Conservation (phyloP, 2,888 invertebrate genomes). For the Nemotelus nigrinus region DNA sequence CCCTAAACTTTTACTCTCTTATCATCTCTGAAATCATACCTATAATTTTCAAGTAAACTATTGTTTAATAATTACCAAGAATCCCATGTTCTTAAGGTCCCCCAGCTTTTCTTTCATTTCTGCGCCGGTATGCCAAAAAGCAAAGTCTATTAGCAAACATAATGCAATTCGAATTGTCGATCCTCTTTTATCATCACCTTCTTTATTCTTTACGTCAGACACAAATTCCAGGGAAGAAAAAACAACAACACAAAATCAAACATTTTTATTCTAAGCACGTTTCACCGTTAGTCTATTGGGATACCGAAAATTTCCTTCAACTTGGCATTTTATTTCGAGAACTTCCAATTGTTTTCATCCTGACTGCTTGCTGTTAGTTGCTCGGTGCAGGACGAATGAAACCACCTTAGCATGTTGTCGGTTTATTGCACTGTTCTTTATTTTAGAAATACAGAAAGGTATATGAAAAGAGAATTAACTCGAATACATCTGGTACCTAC, state of each 20-base stretch:
- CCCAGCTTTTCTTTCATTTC: neutral
- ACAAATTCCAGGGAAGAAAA: neutral
- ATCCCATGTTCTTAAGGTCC: neutral
- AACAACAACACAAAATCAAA: neutral
- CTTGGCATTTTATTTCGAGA: constrained; percentile 46
- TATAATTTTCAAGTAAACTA: too few species aligned
- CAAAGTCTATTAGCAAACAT: constrained; percentile 36
- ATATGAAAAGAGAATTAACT: constrained; percentile 41
- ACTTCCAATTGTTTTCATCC: constrained; percentile 42
- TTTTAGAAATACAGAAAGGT: constrained; percentile 10
- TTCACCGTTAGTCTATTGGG: constrained; percentile 29
- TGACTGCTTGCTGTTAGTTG: neutral
- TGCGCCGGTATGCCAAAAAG: constrained; percentile 11
- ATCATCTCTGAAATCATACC: too few species aligned
- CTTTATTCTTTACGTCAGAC: constrained; percentile 21
- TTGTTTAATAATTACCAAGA: too few species aligned
- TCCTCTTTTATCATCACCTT: constrained; percentile 33
- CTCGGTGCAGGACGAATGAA: neutral
- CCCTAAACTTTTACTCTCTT: too few species aligned
- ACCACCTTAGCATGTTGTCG: constrained; percentile 31
- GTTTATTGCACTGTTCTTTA: constrained; percentile 29
- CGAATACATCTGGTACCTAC: constrained; percentile 35
- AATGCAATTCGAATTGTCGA: constrained; percentile 37
- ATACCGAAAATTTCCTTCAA: constrained; percentile 44
- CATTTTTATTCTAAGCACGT: constrained; percentile 39